Conservation (phyloP, 2,113 vertebrate species). For the Platysternon megacephalum region DNA sequence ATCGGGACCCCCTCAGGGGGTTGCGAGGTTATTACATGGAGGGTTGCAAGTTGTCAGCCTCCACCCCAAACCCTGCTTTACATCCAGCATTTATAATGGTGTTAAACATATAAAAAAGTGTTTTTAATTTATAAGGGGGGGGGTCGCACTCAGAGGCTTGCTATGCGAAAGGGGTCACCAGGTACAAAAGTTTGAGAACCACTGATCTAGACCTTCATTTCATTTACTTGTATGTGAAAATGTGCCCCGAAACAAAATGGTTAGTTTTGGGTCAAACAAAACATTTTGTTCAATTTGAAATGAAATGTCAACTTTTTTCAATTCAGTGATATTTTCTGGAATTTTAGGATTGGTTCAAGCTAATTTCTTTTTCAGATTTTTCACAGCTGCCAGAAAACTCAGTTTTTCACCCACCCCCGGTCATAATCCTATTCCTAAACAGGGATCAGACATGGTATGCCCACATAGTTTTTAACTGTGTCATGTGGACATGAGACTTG, state of each 20-base stretch:
- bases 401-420: background rate
- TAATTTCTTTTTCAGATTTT: background rate
- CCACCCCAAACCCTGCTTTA: no score
- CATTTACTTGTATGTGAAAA: background rate
- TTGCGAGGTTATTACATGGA: no score
- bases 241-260: background rate
- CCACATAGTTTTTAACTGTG: background rate
- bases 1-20: no score
- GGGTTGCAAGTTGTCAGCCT: no score
- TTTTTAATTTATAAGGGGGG: no score
- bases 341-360: background rate
- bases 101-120: no score
- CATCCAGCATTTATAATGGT: no score
- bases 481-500: background rate
- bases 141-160: no score
- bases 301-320: background rate
- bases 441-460: fast-evolving
- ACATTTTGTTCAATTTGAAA: background rate
- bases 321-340: background rate
- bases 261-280: no score
- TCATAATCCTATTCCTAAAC: fast-evolving
- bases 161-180: no score
- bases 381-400: background rate
- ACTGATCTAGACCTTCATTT: no score
- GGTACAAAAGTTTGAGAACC: no score